Evolutionary conservation across 1,140 invertebrate species (phyloP).

Genomic region (Cherax destructor): DNA sequence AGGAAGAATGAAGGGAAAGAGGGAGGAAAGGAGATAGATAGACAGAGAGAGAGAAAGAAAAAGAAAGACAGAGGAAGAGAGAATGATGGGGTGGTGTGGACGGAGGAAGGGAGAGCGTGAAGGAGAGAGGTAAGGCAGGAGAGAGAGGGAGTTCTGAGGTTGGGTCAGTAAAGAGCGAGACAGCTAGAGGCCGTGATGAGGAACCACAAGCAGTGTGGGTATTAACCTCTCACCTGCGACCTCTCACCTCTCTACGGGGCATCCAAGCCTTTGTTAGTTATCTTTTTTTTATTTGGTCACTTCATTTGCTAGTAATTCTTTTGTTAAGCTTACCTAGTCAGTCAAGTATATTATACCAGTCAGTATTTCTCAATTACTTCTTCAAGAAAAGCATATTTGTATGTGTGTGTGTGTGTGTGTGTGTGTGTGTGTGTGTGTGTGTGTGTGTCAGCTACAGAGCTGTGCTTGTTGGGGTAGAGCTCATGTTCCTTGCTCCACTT

Average conservation of each 20-base stretch:
- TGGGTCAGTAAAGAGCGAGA: not conserved
- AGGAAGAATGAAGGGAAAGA: too few relatives aligned
- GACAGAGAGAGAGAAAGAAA: not conserved
- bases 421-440: too few relatives aligned
- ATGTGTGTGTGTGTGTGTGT: too few relatives aligned
- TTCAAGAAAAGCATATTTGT: too few relatives aligned
- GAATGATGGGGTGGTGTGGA: not conserved
- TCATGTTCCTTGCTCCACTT: too few relatives aligned
- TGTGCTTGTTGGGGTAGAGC: too few relatives aligned
- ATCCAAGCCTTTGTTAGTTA: not conserved
- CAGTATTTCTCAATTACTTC: too few relatives aligned
- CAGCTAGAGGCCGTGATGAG: not conserved
- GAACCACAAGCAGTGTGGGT: not conserved
- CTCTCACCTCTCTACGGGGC: not conserved
- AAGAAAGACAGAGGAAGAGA: not conserved
- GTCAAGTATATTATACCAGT: too few relatives aligned
- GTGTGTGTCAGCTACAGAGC: too few relatives aligned
- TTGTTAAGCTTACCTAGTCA: not conserved
- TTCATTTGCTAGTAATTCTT: not conserved
- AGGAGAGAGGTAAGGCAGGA: not conserved
- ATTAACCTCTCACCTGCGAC: not conserved
- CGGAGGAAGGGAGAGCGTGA: too few relatives aligned
- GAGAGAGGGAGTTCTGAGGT: not conserved
- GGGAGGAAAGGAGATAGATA: too few relatives aligned
- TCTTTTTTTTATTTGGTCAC: not conserved